Evolutionary conservation across 2,888 invertebrate genomes (phyloP).

Genomic region (Cephus runcator): DNA sequence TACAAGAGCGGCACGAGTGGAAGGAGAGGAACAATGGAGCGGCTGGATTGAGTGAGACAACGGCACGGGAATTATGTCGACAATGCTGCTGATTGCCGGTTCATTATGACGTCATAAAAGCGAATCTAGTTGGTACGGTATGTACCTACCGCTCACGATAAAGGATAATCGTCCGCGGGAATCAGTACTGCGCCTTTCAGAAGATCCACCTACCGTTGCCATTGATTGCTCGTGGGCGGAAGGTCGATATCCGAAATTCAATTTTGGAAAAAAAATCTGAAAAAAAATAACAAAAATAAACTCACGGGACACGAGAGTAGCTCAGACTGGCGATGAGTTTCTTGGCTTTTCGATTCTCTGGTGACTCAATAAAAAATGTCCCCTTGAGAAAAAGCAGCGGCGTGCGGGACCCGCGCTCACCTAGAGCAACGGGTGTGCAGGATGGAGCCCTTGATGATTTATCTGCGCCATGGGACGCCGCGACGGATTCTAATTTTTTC

Average conservation of each 20-base stretch:
- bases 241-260: conserved; percentile 10
- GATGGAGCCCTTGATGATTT: conserved; percentile 40
- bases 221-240: too few relatives aligned
- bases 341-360: too few relatives aligned
- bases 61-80: conserved; percentile 62
- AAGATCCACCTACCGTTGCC: not conserved
- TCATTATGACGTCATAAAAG: conserved; percentile 65
- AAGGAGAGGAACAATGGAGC: conserved; percentile 27
- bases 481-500: not conserved
- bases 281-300: conserved; percentile 6
- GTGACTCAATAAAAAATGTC: not conserved
- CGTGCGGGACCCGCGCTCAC: not conserved
- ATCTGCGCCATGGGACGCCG: conserved; percentile 51
- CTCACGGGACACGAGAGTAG: not conserved
- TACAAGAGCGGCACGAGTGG: conserved; percentile 21
- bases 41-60: conserved; percentile 53
- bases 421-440: not conserved
- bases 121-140: conserved; percentile 57
- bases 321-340: too few relatives aligned
- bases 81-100: conserved; percentile 63
- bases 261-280: conserved; percentile 6
- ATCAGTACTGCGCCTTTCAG: conserved; percentile 33
- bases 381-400: not conserved
- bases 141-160: conserved; percentile 46
- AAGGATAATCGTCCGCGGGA: conserved; percentile 52